Conservation (phyloP, 2,888 invertebrate species). For the Melangyna quadrimaculata region DNA sequence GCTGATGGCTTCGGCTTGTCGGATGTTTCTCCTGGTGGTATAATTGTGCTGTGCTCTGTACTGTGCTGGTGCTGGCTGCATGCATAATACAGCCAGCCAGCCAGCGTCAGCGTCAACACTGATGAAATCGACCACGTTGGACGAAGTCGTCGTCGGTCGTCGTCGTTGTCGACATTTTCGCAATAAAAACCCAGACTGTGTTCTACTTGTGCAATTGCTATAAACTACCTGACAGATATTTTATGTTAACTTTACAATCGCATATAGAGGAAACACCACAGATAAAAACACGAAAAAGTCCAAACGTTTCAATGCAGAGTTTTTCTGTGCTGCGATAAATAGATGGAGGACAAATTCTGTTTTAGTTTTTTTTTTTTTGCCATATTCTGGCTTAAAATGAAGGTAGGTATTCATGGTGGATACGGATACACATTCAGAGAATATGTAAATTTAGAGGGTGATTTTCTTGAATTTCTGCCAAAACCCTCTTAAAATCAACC, state of each 20-base stretch:
- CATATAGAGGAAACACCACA: conserved; percentile 69
- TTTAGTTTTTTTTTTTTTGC: conserved; percentile 8
- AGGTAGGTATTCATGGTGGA: conserved; percentile 29
- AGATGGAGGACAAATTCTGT: conserved; percentile 66
- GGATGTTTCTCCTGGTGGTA: conserved; percentile 11
- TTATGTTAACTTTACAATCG: conserved; percentile 67
- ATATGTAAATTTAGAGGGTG: conserved; percentile 69
- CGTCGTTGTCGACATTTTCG: conserved; percentile 56
- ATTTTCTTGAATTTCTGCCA: conserved; percentile 74
- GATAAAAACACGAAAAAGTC: conserved; percentile 51
- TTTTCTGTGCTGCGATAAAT: conserved; percentile 23
- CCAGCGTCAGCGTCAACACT: neutral
- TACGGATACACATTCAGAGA: conserved; percentile 34
- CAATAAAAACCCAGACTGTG: conserved; percentile 68
- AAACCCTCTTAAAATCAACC: conserved; percentile 73
- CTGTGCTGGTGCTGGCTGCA: conserved; percentile 1
- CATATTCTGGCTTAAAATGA: conserved; percentile 10
- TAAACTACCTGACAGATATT: conserved; percentile 53
- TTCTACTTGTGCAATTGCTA: conserved; percentile 53
- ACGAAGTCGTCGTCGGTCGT: neutral
- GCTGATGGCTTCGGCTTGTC: conserved; percentile 7
- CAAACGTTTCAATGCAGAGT: conserved; percentile 27
- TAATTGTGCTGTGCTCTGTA: neutral
- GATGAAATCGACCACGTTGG: conserved; percentile 28
- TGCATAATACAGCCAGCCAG: conserved; percentile 47